Conservation (phyloP, 2,113 vertebrate species). For the Pseudorasbora parva region DNA sequence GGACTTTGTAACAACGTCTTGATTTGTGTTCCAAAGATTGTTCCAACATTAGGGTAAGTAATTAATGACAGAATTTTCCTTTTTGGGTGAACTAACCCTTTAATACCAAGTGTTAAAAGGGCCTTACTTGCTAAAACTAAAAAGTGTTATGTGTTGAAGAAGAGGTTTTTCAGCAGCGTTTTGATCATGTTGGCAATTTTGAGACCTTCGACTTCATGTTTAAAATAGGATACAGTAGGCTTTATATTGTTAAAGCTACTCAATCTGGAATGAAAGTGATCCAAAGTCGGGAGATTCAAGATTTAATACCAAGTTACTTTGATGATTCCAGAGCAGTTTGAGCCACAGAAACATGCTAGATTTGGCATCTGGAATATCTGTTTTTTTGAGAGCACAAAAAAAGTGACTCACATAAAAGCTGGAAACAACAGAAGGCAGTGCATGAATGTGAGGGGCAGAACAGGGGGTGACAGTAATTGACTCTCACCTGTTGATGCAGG, state of each 20-base stretch:
- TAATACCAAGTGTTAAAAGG: no score
- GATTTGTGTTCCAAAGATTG: no score
- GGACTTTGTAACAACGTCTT: no score
- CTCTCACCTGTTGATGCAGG: slow-evolving; percentile 50
- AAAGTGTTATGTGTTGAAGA: no score
- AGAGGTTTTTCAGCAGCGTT: background rate
- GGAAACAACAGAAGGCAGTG: background rate
- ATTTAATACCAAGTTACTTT: background rate
- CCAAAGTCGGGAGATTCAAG: background rate
- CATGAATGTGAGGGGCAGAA: background rate
- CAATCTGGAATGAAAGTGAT: background rate
- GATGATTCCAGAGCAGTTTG: slow-evolving; percentile 1
- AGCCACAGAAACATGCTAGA: background rate
- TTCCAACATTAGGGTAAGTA: no score
- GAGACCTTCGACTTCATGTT: background rate
- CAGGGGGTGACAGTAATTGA: slow-evolving; percentile 26
- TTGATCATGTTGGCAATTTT: background rate
- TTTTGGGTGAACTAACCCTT: no score
- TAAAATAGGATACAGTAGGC: background rate
- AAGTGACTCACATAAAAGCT: slow-evolving; percentile 9
- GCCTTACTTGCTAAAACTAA: no score
- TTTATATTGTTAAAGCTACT: background rate
- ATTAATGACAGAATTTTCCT: no score
- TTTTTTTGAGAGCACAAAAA: background rate
- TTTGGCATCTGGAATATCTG: background rate